Evolutionary conservation across 2,888 invertebrate species (phyloP).

Genomic region (Drosophila nr. perissopoda): DNA sequence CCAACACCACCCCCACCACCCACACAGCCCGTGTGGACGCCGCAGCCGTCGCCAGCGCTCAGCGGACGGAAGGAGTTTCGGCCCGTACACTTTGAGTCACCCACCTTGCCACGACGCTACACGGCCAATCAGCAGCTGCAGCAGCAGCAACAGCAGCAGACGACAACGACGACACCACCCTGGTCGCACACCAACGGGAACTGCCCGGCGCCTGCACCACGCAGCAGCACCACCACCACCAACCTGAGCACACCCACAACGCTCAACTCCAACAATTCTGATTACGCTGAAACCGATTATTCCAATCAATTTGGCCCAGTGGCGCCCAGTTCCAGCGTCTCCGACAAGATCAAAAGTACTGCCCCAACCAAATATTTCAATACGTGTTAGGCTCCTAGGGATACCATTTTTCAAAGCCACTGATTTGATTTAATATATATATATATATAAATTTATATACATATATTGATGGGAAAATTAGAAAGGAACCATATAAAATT

Average conservation of each 20-base stretch:
- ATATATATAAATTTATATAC: background rate
- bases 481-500: background rate
- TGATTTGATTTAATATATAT: background rate
- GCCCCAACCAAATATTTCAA: slow-evolving; percentile 1
- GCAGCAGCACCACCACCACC: slow-evolving; percentile 62
- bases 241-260: slow-evolving; percentile 67
- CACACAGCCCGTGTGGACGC: slow-evolving; percentile 91
- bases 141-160: slow-evolving; percentile 41
- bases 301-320: slow-evolving; percentile 66
- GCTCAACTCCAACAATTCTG: slow-evolving; percentile 63
- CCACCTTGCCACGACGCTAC: slow-evolving; percentile 86
- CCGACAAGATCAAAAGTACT: slow-evolving; percentile 84
- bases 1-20: slow-evolving; percentile 86
- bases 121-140: slow-evolving; percentile 63
- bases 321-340: slow-evolving; percentile 77
- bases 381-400: background rate
- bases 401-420: background rate
- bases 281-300: slow-evolving; percentile 69
- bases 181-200: slow-evolving; percentile 64
- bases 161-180: slow-evolving; percentile 56
- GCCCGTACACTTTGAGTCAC: slow-evolving; percentile 91
- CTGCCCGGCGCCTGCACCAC: slow-evolving; percentile 52
- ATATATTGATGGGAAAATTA: too few species aligned
- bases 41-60: slow-evolving; percentile 89
- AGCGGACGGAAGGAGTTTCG: slow-evolving; percentile 91